Conservation (phyloP, 1,140 invertebrate genomes). For the Panagrolaimus sp. region DNA sequence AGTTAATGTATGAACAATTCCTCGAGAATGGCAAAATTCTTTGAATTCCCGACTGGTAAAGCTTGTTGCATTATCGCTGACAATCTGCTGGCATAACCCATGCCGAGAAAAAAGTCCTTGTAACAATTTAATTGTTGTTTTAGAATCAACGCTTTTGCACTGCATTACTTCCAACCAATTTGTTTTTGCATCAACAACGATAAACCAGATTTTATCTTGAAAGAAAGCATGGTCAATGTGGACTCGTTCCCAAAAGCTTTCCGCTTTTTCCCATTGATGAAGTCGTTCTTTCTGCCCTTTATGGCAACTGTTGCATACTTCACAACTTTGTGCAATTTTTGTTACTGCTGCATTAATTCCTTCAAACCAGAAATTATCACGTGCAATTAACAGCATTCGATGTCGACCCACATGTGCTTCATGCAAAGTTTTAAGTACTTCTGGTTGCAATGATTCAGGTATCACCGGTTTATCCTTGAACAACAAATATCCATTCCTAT, state of each 20-base stretch:
- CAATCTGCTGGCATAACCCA: neutral
- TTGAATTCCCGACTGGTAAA: neutral
- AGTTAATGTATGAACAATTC: neutral
- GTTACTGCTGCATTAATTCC: neutral
- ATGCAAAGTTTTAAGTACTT: constrained; percentile 48
- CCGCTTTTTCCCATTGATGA: neutral
- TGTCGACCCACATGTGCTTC: constrained; percentile 47
- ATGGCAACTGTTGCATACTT: neutral
- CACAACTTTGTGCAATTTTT: neutral
- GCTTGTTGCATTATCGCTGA: neutral
- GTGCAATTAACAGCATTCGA: constrained; percentile 54
- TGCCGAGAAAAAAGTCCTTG: neutral
- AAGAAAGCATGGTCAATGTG: neutral
- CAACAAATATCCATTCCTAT: neutral
- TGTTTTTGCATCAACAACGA: neutral
- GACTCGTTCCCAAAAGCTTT: neutral
- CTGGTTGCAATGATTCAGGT: constrained; percentile 33
- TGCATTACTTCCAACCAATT: neutral
- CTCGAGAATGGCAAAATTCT: neutral
- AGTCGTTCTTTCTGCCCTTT: neutral
- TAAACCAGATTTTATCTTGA: neutral
- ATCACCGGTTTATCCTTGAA: constrained; percentile 19
- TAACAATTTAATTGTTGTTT: neutral
- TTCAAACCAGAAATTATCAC: constrained; percentile 35
- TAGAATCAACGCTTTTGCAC: neutral